Evolutionary conservation across 1,140 invertebrate species (phyloP), one percentile per base, ranked within the genome.

Genomic region (Lysiphlebus fabarum): DNA sequence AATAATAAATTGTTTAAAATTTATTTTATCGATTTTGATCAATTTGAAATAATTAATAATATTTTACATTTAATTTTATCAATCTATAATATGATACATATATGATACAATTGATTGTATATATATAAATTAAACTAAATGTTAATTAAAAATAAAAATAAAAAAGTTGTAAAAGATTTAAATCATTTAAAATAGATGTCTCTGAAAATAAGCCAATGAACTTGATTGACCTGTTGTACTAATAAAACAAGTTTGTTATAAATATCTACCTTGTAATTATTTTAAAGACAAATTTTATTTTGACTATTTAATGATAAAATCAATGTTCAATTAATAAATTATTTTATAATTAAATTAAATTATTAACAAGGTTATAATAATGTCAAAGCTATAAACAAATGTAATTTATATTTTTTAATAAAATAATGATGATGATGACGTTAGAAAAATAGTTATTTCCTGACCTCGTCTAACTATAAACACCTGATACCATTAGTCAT

Each of bases 181-280:
- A 2, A 26, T 33, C 26, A 5, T 6, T 49, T 11, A 8, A 34
- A 34, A 26, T 48, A 48, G 33, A 53, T 12, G 36, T 41, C 50
- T 43, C 40, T 44, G 68, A 66, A 70, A 73, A 74, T 74, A 67
- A 72, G 71, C 66, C 71, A 73, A 73, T 70, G 72, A 75, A 76
- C 73, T 75, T 73, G 69, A 68, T 65, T 74, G 72, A 76, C 72
- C 74, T 62, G 61, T 44, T 38, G 37, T 62, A 58, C 65, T 66
- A 48, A 56, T n/a, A n/a, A n/a, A n/a, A n/a, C n/a, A 45, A 64
- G 58, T 38, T 38, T 47, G 8, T 48, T 49, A 12, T 10, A 33
- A 49, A 9, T 17, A 33, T 11, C 45, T 40, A 45, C 43, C 9
- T 9, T 26, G 7, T 10, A 49, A 26, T 49, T 40, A 26, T 40